A percentile compares a stretch with the other conserved stretches of the same genome.
Evolutionary conservation across 2,797 vertebrate genomes (phyloP).

Genomic region (Myotis planiceps): DNA sequence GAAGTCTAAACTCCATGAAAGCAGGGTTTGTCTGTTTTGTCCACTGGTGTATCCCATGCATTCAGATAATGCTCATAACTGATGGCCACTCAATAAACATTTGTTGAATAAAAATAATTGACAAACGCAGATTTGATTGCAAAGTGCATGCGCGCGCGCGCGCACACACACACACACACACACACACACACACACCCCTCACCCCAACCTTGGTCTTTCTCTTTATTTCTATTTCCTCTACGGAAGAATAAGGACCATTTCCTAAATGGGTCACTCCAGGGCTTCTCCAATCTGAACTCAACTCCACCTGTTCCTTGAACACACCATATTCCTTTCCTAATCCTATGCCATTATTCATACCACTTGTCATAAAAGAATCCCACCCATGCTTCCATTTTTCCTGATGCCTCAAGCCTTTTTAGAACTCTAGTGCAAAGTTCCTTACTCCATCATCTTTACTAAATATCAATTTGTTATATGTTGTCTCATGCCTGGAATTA

Average conservation of each 20-base stretch:
- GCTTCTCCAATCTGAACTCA: neutral
- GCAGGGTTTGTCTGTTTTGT: neutral
- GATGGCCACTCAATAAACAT: neutral
- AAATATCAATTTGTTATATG: neutral
- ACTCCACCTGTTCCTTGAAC: neutral
- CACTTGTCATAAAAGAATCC: neutral
- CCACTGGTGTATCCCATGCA: neutral
- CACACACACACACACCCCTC: too few species aligned
- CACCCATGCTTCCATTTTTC: neutral
- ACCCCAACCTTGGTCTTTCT: neutral
- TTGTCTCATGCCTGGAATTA: neutral
- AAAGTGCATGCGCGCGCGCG: neutral
- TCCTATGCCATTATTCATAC: neutral
- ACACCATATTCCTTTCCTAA: neutral
- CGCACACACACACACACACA: too few species aligned
- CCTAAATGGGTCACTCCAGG: neutral
- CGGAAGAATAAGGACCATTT: neutral
- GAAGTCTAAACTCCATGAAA: neutral
- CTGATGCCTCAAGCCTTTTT: neutral
- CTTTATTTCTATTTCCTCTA: neutral
- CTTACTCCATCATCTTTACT: neutral
- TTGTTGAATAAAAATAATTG: constrained; percentile 22
- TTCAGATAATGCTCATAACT: neutral
- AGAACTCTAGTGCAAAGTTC: neutral
- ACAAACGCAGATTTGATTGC: neutral